Evolutionary conservation across 2,888 invertebrate genomes (phyloP), one percentile per base, ranked within the genome.

Genomic region (Uropetala carovei): DNA sequence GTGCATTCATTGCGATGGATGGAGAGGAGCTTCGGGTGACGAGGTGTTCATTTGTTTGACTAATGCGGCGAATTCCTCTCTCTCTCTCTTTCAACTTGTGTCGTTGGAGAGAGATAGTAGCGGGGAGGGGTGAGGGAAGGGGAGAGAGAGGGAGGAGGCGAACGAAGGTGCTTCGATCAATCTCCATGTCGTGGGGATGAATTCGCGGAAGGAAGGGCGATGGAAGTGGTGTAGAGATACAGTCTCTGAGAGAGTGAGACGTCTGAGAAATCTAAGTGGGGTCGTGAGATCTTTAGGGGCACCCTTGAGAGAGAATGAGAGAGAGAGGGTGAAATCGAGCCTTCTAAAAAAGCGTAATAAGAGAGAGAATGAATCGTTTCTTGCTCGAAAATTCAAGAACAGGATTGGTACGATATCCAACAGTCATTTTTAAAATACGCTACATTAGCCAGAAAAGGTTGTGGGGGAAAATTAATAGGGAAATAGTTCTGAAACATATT

Each of bases 261-360:
- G 59, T n/a, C 58, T 85, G 85, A 85, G 85, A 85, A 85, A 85
- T 85, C 59, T 58, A 58, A 85, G 85, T 58, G 85, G 85, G 85
- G 58, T 85, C 85, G 14, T 22, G 85, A 57, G 85, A 58, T 84
- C 84, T 13, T 57, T 11, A 56, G 57, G 27, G 85, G 22, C 85
- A 85, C 85, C 58, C 58, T 58, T 57, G 58, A 22, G 85, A 85
- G 57, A 58, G 59, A 58, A 18, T 7, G 43, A 56, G n/a, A 84
- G 56, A n/a, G 84, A n/a, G 58, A n/a, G n/a, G 5, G 0, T 3
- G 43, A 43, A 43, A 5, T 43, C 43, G 43, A 43, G 43, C 43
- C 5, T 43, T 43, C 43, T 43, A 43, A 43, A 43, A 43, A 43
- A 43, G 5, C 43, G 3, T 43, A 3, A 5, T 43, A 43, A 3